Percentiles rank a stretch among this genome's conserved stretches.
These are phyloP conservation scores for Flexamia atlantica DNA, from an alignment of 2,888 invertebrate species.

Conservation along the genomic window DNA sequence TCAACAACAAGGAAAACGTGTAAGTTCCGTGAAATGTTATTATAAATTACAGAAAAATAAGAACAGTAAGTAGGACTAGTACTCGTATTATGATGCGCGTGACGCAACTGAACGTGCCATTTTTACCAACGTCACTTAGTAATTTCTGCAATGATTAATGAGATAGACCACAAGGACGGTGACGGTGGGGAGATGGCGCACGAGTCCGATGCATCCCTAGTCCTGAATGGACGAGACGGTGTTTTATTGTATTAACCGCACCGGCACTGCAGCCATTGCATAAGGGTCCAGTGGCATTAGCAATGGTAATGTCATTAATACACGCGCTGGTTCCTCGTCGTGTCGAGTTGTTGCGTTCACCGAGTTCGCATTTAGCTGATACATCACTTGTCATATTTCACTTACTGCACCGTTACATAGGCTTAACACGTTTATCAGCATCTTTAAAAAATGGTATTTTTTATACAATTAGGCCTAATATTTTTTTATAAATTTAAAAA, in stretches of 20 bases:
- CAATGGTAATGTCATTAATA: slow-evolving; percentile 15
- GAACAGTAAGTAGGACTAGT: not conserved
- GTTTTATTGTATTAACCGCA: not conserved
- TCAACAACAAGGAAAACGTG: too few relatives aligned
- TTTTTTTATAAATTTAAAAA: too few relatives aligned
- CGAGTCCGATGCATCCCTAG: not conserved
- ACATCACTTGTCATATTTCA: too few relatives aligned
- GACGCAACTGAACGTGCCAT: not conserved
- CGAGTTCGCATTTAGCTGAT: too few relatives aligned
- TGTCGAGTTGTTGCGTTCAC: too few relatives aligned
- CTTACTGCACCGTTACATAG: too few relatives aligned
- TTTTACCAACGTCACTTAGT: not conserved
- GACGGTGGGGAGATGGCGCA: not conserved
- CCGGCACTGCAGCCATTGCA: not conserved
- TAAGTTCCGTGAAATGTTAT: too few relatives aligned
- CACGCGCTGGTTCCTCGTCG: too few relatives aligned
- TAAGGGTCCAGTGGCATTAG: slow-evolving; percentile 1
- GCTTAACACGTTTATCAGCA: too few relatives aligned
- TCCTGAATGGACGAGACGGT: not conserved
- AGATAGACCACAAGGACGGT: slow-evolving; percentile 8
- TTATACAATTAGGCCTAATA: too few relatives aligned
- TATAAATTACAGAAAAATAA: too few relatives aligned
- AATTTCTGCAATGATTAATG: slow-evolving; percentile 3
- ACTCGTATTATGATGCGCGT: not conserved
- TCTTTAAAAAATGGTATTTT: too few relatives aligned